Percentiles rank a stretch among this genome's conserved stretches.
These are phyloP conservation scores for Aurelia aurita DNA, from an alignment of 30 jellyfish, hydroid and myxozoan genomes.

Conservation along the genomic window DNA sequence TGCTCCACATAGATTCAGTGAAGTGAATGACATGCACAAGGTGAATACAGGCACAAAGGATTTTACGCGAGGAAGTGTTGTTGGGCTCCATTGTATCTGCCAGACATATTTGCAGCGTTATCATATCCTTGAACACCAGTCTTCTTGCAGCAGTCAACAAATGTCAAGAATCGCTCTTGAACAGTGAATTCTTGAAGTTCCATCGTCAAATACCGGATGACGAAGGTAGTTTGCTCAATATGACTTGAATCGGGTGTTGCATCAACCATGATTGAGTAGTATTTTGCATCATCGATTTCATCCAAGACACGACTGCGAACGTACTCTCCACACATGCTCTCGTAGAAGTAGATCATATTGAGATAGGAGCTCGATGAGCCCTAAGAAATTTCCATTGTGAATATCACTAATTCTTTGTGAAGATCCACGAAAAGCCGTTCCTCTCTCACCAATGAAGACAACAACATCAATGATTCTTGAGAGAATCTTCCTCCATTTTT, in stretches of 20 bases:
- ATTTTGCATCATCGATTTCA: too few relatives aligned
- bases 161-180: too few relatives aligned
- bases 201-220: constrained; percentile 5
- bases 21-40: constrained; percentile 75
- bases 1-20: too few relatives aligned
- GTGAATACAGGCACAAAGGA: too few relatives aligned
- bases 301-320: too few relatives aligned
- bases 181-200: constrained; percentile 11
- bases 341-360: constrained; percentile 54
- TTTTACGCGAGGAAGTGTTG: too few relatives aligned
- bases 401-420: constrained; percentile 46
- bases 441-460: constrained; percentile 57
- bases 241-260: constrained; percentile 45
- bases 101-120: too few relatives aligned
- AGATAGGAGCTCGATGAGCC: constrained; percentile 48
- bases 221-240: constrained; percentile 31
- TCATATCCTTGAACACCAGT: too few relatives aligned
- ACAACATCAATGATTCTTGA: constrained; percentile 45
- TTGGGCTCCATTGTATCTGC: too few relatives aligned
- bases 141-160: too few relatives aligned
- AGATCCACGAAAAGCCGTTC: constrained; percentile 49
- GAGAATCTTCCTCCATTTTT: constrained; percentile 53
- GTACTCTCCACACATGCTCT: constrained; percentile 38
- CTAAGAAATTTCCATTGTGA: too few relatives aligned
- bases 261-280: too few relatives aligned